These are phyloP conservation scores for Syngnathus acus DNA, from an alignment of 2,797 vertebrate genomes.

Conservation along the genomic window DNA sequence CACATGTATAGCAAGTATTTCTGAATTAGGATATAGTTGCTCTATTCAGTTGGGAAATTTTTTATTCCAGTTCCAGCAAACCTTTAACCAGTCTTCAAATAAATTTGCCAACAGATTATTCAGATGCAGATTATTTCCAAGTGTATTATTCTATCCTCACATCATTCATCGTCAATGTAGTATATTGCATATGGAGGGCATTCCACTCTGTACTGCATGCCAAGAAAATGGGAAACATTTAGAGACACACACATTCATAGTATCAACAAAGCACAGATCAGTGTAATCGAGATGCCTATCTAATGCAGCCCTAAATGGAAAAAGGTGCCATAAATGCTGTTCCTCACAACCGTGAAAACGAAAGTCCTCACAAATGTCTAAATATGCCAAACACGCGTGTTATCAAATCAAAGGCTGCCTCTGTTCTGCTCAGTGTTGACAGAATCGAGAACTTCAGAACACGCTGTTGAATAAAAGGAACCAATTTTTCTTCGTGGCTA, in stretches of 20 bases:
- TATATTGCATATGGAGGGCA: neutral
- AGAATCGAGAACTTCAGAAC: conserved; percentile 39
- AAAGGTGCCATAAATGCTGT: conserved; percentile 40
- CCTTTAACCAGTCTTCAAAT: neutral
- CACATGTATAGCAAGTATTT: neutral
- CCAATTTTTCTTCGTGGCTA: conserved; percentile 21
- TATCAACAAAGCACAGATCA: conserved; percentile 9
- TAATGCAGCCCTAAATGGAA: conserved; percentile 44
- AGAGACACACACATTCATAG: neutral
- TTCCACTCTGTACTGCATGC: neutral
- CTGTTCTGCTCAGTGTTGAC: conserved; percentile 43
- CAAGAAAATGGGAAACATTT: neutral
- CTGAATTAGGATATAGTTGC: neutral
- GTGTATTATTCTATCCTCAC: neutral
- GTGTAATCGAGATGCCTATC: conserved; percentile 27
- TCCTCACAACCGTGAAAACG: conserved; percentile 44
- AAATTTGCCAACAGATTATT: neutral
- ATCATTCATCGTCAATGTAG: neutral
- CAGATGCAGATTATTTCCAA: neutral
- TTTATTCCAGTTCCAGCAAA: neutral
- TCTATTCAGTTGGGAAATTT: neutral
- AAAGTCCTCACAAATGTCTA: conserved; percentile 51
- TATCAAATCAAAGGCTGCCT: conserved; percentile 58
- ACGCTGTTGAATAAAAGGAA: conserved; percentile 32
- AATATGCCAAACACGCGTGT: conserved; percentile 38